Base-by-base conservation (phyloP, 1,140 invertebrate species). In the Stegodyphus dumicola region DNA sequence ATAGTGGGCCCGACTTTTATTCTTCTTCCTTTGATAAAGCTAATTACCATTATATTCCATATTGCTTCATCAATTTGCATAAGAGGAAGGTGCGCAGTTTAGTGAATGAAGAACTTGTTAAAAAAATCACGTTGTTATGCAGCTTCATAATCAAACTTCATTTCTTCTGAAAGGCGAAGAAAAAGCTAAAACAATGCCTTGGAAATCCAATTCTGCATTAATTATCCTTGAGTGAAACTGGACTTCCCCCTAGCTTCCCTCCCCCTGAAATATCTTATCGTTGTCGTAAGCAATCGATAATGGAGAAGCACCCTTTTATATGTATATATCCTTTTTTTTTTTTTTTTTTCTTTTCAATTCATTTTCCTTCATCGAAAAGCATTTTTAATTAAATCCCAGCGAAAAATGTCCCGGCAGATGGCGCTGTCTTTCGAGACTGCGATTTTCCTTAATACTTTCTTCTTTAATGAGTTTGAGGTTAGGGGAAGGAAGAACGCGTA, bases 341-440 rank as follows among this genome's bases (percentile, higher is more conserved):
- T 33, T 33, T 33, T 33, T 80, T 64, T 60, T 60, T 67, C 56
- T 83, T 53, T 65, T 33, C 33, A 33, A 33, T 33, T 33, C 33
- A 33, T 33, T 33, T 33, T 33, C 33, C 33, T 33, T 33, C 56
- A 70, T 64, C 71, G 48, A 83, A 75, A 75, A 64, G 17, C 64
- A 66, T 83, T 83, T 83, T 83, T 83, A 83, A 83, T 83, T 83
- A 83, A 83, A 83, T 75, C 56, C 64, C 10, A n/a, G 10, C 49
- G 71, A 83, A 83, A 70, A 83, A 83, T 83, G 71, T 60, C 60
- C 64, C 80, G 51, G 52, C 80, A 83, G 80, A 83, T 83, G 80
- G 80, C 80, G 71, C 70, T 83, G 78, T 81, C 54, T 54, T 17
- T 67, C 18, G 17, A 73, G 13, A 51, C 17, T 53, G 48, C 17